These are phyloP conservation scores for Lagocephalus sceleratus DNA, from an alignment of 2,797 vertebrate genomes.

Conservation along the genomic window DNA sequence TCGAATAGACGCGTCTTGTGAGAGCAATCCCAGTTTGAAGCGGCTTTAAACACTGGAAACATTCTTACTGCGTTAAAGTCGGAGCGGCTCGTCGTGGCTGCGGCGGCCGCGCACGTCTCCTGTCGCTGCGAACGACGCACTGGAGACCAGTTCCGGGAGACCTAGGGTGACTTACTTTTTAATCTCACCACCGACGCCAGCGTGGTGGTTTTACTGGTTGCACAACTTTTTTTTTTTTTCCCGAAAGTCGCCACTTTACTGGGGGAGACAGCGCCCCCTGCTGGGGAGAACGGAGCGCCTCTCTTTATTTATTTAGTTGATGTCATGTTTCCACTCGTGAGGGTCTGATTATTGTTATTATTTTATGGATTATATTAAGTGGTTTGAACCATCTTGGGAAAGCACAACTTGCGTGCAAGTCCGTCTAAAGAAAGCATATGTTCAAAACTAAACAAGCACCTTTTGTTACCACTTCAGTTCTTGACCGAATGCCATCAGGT, in stretches of 20 bases:
- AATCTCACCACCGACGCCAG: constrained; percentile 10
- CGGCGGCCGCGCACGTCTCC: no score
- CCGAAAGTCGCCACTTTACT: neutral
- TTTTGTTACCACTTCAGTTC: no score
- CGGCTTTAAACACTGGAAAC: neutral
- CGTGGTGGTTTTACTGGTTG: constrained; percentile 45
- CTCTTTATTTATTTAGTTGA: neutral
- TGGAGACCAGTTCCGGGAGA: constrained; percentile 45
- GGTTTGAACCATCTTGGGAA: neutral
- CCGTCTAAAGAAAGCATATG: neutral
- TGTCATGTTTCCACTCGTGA: neutral
- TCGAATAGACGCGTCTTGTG: neutral
- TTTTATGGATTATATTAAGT: no score
- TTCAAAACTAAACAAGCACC: no score
- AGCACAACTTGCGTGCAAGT: neutral
- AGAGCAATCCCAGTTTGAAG: neutral
- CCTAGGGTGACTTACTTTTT: constrained; percentile 38
- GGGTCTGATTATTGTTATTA: no score
- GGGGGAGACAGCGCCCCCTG: constrained; percentile 62
- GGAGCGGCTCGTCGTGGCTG: constrained; percentile 15
- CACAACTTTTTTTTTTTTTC: constrained; percentile 59
- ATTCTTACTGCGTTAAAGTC: constrained; percentile 45
- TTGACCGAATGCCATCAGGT: no score
- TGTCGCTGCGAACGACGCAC: no score
- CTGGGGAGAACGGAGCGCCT: constrained; percentile 16